Base-by-base conservation (phyloP, 2,113 vertebrate genomes). In the Tragelaphus buxtoni region DNA sequence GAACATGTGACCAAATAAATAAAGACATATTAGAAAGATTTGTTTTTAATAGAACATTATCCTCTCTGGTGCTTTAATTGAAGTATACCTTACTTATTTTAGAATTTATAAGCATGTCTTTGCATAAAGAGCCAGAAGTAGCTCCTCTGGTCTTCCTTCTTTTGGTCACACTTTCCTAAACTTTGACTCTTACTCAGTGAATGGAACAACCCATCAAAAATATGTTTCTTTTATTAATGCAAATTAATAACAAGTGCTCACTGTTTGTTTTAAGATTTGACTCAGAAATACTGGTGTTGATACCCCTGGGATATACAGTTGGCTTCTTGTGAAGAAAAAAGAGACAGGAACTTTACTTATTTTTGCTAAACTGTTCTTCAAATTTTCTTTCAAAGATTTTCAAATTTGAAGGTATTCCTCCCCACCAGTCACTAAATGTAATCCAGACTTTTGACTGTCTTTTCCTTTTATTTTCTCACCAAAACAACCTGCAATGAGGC, bases 11-110 rank as follows among this genome's bases (percentile, higher is more conserved):
- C 49, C 24, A 83, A 22, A 56, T 2, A 87, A 69, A 77, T 13
- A 89, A 94, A 49, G 26, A 60, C 63, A 61, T 1, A 45, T 83
- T 5, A 32, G 14, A 45, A 93, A 76, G 76, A 7, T 85, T 86
- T 91, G 8, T 79, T 89, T 82, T 72, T 72, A 88, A 82, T 12
- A 96, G 20, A 94, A 91, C 42, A 35, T 69, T 49, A 39, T 49
- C 85, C 4, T 35, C 42, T 80, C 74, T 88, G 10, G 84, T 53
- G 77, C 8, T 84, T 95, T 80, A 95, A 86, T 56, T 77, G 28
- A 93, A 95, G 42, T 63, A 45, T 90, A 88, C 90, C 84, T 87
- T 94, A 79, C 45, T 92, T 85, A 74, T n/a, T 88, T 84, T 30
- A 47, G 90, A 76, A 8, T 90, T 90, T 45, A 14, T 9, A 61